Percentiles rank a stretch among this genome's conserved stretches.
Conservation (phyloP, 2,797 vertebrate genomes). For the Mormyrops attenuatus region DNA sequence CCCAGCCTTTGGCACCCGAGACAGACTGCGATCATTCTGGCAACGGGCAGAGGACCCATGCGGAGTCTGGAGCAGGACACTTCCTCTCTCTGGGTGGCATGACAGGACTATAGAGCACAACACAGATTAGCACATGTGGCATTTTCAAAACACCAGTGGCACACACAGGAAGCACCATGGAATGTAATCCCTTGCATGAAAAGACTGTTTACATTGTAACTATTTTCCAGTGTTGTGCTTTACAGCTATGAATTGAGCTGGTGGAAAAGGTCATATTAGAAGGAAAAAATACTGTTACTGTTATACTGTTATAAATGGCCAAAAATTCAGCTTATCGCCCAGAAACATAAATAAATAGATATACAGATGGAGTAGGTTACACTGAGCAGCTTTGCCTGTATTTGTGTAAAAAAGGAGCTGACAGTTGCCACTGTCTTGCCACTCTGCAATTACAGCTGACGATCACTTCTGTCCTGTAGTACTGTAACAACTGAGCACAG, state of each 20-base stretch:
- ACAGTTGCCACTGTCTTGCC: neutral
- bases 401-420: neutral
- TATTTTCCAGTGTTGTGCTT: neutral
- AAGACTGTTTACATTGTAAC: neutral
- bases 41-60: slow-evolving; percentile 57
- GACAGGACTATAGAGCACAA: neutral
- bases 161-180: neutral
- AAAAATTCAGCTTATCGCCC: neutral
- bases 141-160: neutral
- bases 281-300: neutral
- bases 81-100: slow-evolving; percentile 1
- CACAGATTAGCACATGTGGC: neutral
- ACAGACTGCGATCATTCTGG: slow-evolving; percentile 56
- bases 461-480: neutral
- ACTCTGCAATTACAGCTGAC: neutral
- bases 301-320: neutral
- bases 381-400: neutral
- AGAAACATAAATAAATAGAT: neutral
- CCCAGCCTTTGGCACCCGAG: slow-evolving; percentile 59
- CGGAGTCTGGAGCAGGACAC: slow-evolving; percentile 27
- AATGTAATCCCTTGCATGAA: neutral
- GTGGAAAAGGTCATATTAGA: neutral
- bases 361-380: neutral
- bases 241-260: neutral
- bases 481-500: neutral